phyloP scores from a whole-genome alignment of 2,113 vertebrate species.

The Ranitomeya imitator region DNA sequence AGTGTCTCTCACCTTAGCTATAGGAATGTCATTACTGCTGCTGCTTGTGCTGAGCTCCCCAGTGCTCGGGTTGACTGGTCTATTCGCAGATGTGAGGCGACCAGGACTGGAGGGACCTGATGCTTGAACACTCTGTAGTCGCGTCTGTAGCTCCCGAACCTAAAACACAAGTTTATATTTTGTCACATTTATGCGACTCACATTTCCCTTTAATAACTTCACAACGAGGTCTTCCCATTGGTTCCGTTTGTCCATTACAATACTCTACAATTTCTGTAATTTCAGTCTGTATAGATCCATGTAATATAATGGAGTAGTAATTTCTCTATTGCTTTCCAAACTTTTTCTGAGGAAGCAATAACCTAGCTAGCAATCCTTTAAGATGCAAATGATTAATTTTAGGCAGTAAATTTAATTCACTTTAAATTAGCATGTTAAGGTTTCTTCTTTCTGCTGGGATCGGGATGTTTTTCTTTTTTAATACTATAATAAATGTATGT shows the following conservation, averaged over 20 bases:
- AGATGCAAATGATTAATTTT: too few species aligned
- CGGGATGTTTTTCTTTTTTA: too few species aligned
- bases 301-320: too few species aligned
- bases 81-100: constrained; percentile 75
- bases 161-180: constrained; percentile 62
- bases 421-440: too few species aligned
- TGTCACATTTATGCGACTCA: background rate
- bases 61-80: constrained; percentile 83
- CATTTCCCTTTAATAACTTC: background rate
- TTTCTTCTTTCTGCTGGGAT: too few species aligned
- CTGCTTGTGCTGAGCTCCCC: constrained; percentile 88
- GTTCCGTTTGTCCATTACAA: background rate
- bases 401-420: too few species aligned
- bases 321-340: too few species aligned
- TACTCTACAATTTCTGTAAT: too few species aligned
- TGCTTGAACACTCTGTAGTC: constrained; percentile 81
- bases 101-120: constrained; percentile 78
- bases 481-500: too few species aligned
- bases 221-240: background rate
- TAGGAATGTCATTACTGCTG: constrained; percentile 88
- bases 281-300: too few species aligned
- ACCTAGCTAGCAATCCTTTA: too few species aligned
- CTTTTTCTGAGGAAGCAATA: too few species aligned
- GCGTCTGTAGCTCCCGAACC: constrained; percentile 86
- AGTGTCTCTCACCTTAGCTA: constrained; percentile 77